Percentiles rank a stretch among this genome's conserved stretches.
Evolutionary conservation across 1,140 invertebrate species (phyloP).

Genomic region (Drosophila auraria): DNA sequence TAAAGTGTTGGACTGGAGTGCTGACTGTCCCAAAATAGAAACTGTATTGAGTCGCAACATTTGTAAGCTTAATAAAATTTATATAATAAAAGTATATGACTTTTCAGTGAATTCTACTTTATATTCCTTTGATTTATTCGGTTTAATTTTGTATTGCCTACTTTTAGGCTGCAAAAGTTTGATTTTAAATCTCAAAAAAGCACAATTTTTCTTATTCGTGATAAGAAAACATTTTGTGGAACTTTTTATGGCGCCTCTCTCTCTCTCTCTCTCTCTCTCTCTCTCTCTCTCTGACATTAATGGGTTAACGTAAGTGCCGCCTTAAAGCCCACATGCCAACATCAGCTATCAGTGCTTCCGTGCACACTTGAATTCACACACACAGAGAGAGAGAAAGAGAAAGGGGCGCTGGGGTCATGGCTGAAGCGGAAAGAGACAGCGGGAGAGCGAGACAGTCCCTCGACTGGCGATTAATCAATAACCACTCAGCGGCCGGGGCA

Average conservation of each 20-base stretch:
- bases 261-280: constrained; percentile 1
- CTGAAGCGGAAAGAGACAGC: background rate
- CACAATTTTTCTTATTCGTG: background rate
- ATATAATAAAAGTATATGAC: too few relatives aligned
- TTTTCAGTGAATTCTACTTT: too few relatives aligned
- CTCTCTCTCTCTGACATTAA: constrained; percentile 40
- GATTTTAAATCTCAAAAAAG: background rate
- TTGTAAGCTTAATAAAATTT: too few relatives aligned
- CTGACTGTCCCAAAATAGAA: too few relatives aligned
- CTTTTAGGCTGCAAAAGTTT: background rate
- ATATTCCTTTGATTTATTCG: too few relatives aligned
- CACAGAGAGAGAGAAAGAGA: constrained; percentile 4
- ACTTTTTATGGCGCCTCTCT: constrained; percentile 35
- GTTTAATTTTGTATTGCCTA: background rate
- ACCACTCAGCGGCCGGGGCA: constrained; percentile 63
- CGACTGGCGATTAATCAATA: constrained; percentile 71
- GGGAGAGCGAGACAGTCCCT: constrained; percentile 3
- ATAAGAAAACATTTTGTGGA: constrained; percentile 33
- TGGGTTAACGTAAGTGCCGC: constrained; percentile 70
- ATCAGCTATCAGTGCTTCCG: constrained; percentile 71
- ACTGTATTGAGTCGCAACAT: too few relatives aligned
- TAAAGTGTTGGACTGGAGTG: too few relatives aligned
- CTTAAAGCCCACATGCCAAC: constrained; percentile 67
- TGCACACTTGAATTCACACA: constrained; percentile 66
- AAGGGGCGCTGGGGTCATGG: background rate